Evolutionary conservation across 92 coral and sea anemone genomes (phyloP).

Genomic region (Blastomussa wellsi): DNA sequence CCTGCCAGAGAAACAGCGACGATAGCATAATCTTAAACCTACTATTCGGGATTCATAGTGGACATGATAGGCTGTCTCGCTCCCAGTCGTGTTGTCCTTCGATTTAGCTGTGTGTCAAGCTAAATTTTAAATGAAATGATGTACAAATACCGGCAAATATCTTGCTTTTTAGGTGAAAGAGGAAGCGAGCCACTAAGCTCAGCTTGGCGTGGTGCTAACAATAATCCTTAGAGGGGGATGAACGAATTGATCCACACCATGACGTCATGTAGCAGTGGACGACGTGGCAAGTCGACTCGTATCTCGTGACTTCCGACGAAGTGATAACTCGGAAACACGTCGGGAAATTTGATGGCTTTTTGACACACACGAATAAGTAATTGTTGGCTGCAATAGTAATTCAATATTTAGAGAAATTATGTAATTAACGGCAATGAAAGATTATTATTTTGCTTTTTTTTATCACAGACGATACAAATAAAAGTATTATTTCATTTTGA

Average conservation of each 20-base stretch:
- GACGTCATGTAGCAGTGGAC: slow-evolving; percentile 82
- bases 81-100: slow-evolving; percentile 67
- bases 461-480: background rate
- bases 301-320: slow-evolving; percentile 40
- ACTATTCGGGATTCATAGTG: slow-evolving; percentile 99
- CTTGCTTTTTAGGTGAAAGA: slow-evolving; percentile 70
- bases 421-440: background rate
- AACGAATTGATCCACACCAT: slow-evolving; percentile 67
- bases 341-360: slow-evolving; percentile 28
- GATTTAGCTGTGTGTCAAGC: slow-evolving; percentile 72
- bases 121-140: slow-evolving; percentile 74
- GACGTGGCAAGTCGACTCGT: slow-evolving; percentile 81
- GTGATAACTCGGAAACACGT: slow-evolving; percentile 13
- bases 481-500: background rate
- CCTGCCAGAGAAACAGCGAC: slow-evolving; percentile 65
- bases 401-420: background rate
- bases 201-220: slow-evolving; percentile 97
- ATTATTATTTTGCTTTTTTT: background rate
- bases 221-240: slow-evolving; percentile 97
- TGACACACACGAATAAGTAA: background rate
- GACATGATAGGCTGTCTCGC: slow-evolving; percentile 94
- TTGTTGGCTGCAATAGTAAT: no score
- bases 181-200: slow-evolving; percentile 95
- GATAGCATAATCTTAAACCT: slow-evolving; percentile 77
- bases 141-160: slow-evolving; percentile 80